A percentile compares a stretch with the other conserved stretches of the same genome.
Conservation (phyloP, 1,140 invertebrate genomes). For the Campoletis sonorensis region DNA sequence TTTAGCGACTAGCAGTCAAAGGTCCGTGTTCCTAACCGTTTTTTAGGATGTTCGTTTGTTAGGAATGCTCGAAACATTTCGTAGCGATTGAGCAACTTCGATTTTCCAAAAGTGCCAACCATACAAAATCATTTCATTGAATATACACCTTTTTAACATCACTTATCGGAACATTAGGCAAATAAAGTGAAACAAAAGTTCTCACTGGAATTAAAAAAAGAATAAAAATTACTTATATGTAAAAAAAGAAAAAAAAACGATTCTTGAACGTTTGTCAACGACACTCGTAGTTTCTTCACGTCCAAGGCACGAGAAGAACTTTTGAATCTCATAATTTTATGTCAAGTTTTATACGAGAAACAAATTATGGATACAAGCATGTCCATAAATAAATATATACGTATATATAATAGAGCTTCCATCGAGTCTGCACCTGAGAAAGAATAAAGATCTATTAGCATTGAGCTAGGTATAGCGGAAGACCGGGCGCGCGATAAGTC, state of each 20-base stretch:
- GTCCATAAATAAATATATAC: not conserved
- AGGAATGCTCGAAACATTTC: not conserved
- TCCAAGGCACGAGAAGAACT: no score
- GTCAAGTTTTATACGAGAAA: not conserved
- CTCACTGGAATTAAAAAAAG: no score
- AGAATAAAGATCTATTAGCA: slow-evolving; percentile 16
- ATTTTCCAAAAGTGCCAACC: not conserved
- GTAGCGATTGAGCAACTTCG: not conserved
- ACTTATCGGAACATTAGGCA: no score
- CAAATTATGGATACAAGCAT: not conserved
- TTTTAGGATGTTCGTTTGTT: not conserved
- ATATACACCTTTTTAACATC: no score
- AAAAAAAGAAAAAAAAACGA: no score
- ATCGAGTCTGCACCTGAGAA: slow-evolving; percentile 4
- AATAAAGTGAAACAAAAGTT: no score
- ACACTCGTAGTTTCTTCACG: no score
- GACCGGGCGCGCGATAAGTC: slow-evolving; percentile 32
- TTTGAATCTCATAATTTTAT: no score
- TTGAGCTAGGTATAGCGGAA: slow-evolving; percentile 20
- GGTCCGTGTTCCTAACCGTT: not conserved
- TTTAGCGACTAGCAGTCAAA: slow-evolving; percentile 7
- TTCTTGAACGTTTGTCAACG: no score
- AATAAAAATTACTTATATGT: no score
- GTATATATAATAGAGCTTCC: not conserved
- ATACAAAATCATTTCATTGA: no score